A percentile compares a stretch with the other conserved stretches of the same genome.
Conservation (phyloP, 2,797 vertebrate species). For the Lacerta viridis region DNA sequence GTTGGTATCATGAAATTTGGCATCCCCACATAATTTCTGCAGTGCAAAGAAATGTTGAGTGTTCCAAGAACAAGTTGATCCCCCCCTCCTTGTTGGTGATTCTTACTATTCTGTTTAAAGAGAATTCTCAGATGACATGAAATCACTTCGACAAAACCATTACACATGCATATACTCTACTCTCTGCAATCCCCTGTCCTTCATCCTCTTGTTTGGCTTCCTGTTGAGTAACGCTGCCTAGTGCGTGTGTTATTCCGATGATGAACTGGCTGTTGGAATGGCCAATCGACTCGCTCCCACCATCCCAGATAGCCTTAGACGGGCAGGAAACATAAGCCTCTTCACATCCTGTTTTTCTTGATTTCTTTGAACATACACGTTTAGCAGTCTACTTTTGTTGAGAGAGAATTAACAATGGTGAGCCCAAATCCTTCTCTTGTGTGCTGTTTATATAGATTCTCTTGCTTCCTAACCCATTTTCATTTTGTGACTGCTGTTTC, state of each 20-base stretch:
- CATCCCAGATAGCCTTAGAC: constrained; percentile 54
- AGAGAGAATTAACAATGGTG: constrained; percentile 77
- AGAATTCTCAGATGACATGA: constrained; percentile 13
- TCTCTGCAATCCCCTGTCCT: background rate
- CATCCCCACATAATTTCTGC: background rate
- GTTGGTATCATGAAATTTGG: background rate
- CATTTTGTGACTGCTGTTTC: background rate
- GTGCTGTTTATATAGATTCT: background rate
- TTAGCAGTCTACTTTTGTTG: constrained; percentile 48
- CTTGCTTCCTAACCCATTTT: constrained; percentile 8
- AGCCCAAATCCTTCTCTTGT: constrained; percentile 61
- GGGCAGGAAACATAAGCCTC: constrained; percentile 74
- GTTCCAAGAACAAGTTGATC: background rate
- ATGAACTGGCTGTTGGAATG: background rate
- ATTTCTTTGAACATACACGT: constrained; percentile 45
- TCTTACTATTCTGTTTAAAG: background rate
- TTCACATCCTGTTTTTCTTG: constrained; percentile 77
- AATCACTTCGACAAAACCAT: background rate
- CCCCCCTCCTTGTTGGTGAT: background rate
- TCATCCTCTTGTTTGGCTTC: constrained; percentile 74
- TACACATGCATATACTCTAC: background rate
- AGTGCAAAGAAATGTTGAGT: background rate
- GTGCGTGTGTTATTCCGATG: constrained; percentile 61
- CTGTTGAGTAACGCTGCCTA: constrained; percentile 57
- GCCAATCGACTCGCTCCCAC: constrained; percentile 64